phyloP scores from a whole-genome alignment of 37 sponge, comb jelly and placozoan genomes.

The Halisarca cf. caerulea region DNA sequence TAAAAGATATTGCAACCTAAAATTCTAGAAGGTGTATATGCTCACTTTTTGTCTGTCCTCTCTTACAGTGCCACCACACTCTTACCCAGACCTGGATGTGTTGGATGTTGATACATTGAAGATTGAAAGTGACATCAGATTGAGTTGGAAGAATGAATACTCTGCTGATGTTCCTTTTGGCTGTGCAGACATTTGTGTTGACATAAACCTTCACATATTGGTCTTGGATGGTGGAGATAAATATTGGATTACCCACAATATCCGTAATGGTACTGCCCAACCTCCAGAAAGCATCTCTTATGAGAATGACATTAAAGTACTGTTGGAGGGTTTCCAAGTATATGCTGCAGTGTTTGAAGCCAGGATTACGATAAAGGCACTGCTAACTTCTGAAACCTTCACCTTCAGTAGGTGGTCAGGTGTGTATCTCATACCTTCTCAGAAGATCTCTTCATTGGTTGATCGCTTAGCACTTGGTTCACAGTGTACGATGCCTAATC shows the following conservation, averaged over 20 bases:
- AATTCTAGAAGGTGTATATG: too few species aligned
- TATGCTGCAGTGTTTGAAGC: neutral
- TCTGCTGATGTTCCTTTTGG: neutral
- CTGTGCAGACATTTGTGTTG: neutral
- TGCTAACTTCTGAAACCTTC: neutral
- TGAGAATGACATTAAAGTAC: neutral
- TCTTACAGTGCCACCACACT: conserved; percentile 6
- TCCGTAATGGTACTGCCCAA: neutral
- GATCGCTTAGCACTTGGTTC: neutral
- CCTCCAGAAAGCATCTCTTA: neutral
- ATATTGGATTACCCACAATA: neutral
- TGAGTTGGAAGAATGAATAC: neutral
- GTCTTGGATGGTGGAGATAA: neutral
- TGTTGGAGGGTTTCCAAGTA: neutral
- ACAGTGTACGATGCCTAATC: neutral
- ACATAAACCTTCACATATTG: neutral
- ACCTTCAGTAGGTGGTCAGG: conserved; percentile 8
- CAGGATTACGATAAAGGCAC: neutral
- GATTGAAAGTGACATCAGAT: neutral
- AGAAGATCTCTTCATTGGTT: neutral
- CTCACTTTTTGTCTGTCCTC: neutral
- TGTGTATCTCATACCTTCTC: conserved; percentile 5
- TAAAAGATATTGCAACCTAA: too few species aligned
- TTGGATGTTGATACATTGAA: neutral
- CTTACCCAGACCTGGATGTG: neutral